phyloP scores from a whole-genome alignment of 2,113 vertebrate species.

The Tor tambroides region DNA sequence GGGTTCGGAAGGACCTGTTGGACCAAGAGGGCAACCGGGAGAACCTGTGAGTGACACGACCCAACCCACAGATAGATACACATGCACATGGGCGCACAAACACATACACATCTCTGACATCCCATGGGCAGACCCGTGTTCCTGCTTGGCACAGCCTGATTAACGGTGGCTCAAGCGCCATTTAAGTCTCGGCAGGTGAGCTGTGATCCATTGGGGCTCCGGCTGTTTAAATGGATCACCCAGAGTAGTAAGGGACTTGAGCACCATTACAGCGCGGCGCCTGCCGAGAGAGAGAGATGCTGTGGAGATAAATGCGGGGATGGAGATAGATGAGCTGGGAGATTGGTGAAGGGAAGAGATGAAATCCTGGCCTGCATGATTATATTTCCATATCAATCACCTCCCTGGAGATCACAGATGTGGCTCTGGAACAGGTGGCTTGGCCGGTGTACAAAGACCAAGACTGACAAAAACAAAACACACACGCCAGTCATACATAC shows the following conservation, averaged over 20 bases:
- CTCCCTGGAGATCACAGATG: slow-evolving; percentile 82
- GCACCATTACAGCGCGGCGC: slow-evolving; percentile 27
- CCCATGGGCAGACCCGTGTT: background rate
- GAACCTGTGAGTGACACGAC: slow-evolving; percentile 85
- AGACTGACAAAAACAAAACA: slow-evolving; percentile 70
- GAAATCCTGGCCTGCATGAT: slow-evolving; percentile 74
- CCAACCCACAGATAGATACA: slow-evolving; percentile 7
- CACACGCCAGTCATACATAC: slow-evolving; percentile 44
- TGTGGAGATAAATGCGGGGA: slow-evolving; percentile 40
- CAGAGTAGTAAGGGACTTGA: slow-evolving; percentile 32
- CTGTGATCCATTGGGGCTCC: slow-evolving; percentile 61
- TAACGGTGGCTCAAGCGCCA: slow-evolving; percentile 68
- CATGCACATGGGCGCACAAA: slow-evolving; percentile 23
- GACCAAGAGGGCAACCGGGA: slow-evolving; percentile 86
- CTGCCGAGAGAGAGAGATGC: slow-evolving; percentile 56
- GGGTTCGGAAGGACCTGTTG: slow-evolving; percentile 84
- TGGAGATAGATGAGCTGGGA: slow-evolving; percentile 53
- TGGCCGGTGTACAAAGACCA: slow-evolving; percentile 77
- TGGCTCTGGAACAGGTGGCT: slow-evolving; percentile 80
- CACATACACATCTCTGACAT: slow-evolving; percentile 18
- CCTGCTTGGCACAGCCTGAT: slow-evolving; percentile 59
- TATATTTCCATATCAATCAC: slow-evolving; percentile 85
- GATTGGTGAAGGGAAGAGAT: slow-evolving; percentile 59
- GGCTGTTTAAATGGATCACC: slow-evolving; percentile 70
- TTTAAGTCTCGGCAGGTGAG: slow-evolving; percentile 68